Evolutionary conservation across 2,888 invertebrate genomes (phyloP), one percentile per base, ranked within the genome.

Genomic region (Lepetodrilus schrolli): DNA sequence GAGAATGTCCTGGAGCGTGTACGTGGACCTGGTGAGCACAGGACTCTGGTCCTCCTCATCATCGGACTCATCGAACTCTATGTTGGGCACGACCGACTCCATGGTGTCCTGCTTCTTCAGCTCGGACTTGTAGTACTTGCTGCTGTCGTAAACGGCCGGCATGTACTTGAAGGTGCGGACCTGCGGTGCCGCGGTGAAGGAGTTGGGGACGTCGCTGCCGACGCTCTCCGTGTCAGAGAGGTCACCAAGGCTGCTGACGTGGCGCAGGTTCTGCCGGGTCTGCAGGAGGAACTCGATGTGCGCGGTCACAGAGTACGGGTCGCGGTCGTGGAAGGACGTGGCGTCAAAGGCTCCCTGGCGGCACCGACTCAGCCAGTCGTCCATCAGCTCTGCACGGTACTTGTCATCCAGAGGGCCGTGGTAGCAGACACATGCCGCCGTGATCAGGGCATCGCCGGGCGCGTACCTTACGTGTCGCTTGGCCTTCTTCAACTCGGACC

Each of bases 381-480:
- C 79, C 47, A 87, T 51, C 2, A 90, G 83, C 21, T 87, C 86
- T 4, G 80, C 78, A 30, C 89, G 76, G 17, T 81, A 81, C 70
- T 84, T 85, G 75, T 86, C 87, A 74, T 87, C 85, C 4, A 90
- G 80, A 1, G 89, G 89, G 4, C 90, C 90, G 75, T 87, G 87
- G 78, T 89, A 90, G 43, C 86, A 85, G 34, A 88, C 85, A 75
- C 84, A 85, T 2, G 89, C 89, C 1, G 89, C 85, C 0, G 88
- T 86, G 30, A 90, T 82, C 5, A 90, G 82, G 13, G 88, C 89
- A 74, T 90, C 89, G 0, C 88, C 89, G 1, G 88, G 86, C 0
- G 87, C 83, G 2, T 87, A 86, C 30, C 82, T 78, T 4, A 89
- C 82, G 34, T 87, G 83, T 26, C 79, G 81, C 43, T 84, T 82